Evolutionary conservation across 1,140 invertebrate species (phyloP).

Genomic region (Triops cancriformis): DNA sequence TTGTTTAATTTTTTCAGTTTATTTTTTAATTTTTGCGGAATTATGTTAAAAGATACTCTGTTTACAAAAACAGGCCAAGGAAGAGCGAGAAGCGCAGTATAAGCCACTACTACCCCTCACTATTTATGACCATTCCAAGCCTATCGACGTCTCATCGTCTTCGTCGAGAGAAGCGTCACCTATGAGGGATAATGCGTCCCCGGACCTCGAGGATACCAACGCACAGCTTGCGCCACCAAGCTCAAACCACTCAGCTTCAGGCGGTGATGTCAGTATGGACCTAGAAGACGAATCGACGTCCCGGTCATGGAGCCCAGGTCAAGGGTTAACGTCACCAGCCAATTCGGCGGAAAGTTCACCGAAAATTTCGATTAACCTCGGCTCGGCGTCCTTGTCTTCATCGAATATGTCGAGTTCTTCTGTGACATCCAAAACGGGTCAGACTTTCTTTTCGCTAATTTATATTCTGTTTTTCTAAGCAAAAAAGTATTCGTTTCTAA

Average conservation of each 20-base stretch:
- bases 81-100: constrained; percentile 72
- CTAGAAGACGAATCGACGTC: background rate
- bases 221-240: background rate
- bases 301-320: background rate
- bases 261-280: background rate
- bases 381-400: background rate
- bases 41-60: background rate
- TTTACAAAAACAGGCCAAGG: constrained; percentile 47
- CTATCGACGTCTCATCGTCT: background rate
- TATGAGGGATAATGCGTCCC: background rate
- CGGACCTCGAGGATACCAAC: background rate
- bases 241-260: background rate
- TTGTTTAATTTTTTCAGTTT: constrained; percentile 28
- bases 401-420: background rate
- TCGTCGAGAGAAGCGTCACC: background rate
- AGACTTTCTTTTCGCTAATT: background rate
- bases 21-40: background rate
- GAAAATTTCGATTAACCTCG: background rate
- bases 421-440: constrained; percentile 10
- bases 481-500: too few species aligned
- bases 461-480: background rate
- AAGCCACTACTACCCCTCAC: constrained; percentile 50
- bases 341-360: background rate
- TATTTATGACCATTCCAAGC: constrained; percentile 5
- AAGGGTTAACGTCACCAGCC: background rate